Percentiles rank a stretch among this genome's conserved stretches.
Evolutionary conservation across 2,113 vertebrate genomes (phyloP).

Genomic region (Myxocyprinus asiaticus): DNA sequence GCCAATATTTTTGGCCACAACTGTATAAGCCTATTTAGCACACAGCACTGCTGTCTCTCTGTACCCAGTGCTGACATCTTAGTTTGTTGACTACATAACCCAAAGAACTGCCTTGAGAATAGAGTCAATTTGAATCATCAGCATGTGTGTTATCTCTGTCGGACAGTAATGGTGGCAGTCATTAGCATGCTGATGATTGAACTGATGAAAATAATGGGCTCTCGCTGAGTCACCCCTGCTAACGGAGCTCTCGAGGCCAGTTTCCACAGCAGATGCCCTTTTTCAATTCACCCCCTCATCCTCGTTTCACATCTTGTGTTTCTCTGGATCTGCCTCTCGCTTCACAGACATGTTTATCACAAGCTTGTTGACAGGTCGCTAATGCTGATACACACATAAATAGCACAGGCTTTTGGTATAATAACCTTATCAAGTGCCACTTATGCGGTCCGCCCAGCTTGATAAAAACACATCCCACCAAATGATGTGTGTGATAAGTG

Average conservation of each 20-base stretch:
- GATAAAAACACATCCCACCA: conserved; percentile 28
- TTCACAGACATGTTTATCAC: conserved; percentile 35
- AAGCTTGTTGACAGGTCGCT: conserved; percentile 45
- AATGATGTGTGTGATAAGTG: conserved; percentile 21
- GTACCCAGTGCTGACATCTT: neutral
- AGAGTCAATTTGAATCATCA: conserved; percentile 34
- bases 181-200: conserved; percentile 52
- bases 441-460: conserved; percentile 29
- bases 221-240: conserved; percentile 48
- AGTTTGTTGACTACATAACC: conserved; percentile 26
- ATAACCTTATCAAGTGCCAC: conserved; percentile 47
- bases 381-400: conserved; percentile 44
- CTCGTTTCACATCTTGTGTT: conserved; percentile 16
- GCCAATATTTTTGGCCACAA: no score
- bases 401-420: conserved; percentile 35
- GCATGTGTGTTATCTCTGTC: conserved; percentile 38
- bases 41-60: neutral
- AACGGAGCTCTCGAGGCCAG: conserved; percentile 32
- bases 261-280: conserved; percentile 51
- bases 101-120: neutral
- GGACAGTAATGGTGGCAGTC: conserved; percentile 35
- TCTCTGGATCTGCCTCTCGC: conserved; percentile 11
- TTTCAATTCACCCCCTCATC: conserved; percentile 50
- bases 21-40: no score
- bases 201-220: conserved; percentile 55